A percentile compares a stretch with the other conserved stretches of the same genome.
phyloP scores from a whole-genome alignment of 2,888 invertebrate genomes.

The Cataglyphis cursor region DNA sequence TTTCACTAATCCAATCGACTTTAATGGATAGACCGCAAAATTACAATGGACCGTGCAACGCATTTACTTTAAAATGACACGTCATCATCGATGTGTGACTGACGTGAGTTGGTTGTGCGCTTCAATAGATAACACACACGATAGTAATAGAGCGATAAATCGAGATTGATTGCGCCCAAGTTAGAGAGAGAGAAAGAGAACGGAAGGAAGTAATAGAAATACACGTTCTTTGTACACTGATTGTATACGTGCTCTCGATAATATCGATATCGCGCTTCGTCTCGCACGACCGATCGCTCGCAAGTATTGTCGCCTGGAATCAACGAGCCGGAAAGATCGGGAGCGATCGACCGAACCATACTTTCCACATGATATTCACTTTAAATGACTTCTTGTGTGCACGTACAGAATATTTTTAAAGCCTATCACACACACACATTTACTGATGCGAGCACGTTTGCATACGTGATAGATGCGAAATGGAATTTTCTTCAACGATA shows the following conservation, averaged over 20 bases:
- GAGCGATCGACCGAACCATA: conserved; percentile 17
- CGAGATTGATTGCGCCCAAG: conserved; percentile 41
- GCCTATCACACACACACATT: not conserved
- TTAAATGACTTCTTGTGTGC: not conserved
- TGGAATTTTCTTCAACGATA: conserved; percentile 6
- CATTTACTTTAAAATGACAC: not conserved
- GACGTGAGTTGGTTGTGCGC: conserved; percentile 2
- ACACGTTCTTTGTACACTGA: conserved; percentile 13
- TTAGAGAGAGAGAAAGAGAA: conserved; percentile 31
- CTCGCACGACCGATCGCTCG: conserved; percentile 41
- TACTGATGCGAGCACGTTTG: not conserved
- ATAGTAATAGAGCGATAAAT: conserved; percentile 50
- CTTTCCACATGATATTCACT: conserved; percentile 23
- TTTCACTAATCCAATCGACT: not conserved
- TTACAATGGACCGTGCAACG: not conserved
- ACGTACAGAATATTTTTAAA: not conserved
- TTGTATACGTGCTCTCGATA: conserved; percentile 34
- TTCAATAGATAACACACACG: conserved; percentile 22
- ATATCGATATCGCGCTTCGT: conserved; percentile 44
- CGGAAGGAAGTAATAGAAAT: conserved; percentile 47
- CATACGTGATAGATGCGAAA: not conserved
- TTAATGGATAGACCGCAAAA: not conserved
- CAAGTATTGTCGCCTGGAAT: conserved; percentile 38
- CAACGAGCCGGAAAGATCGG: conserved; percentile 41
- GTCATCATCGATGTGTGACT: not conserved